phyloP scores from a whole-genome alignment of 2,797 vertebrate species.

The Alcedo quadribrachys region DNA sequence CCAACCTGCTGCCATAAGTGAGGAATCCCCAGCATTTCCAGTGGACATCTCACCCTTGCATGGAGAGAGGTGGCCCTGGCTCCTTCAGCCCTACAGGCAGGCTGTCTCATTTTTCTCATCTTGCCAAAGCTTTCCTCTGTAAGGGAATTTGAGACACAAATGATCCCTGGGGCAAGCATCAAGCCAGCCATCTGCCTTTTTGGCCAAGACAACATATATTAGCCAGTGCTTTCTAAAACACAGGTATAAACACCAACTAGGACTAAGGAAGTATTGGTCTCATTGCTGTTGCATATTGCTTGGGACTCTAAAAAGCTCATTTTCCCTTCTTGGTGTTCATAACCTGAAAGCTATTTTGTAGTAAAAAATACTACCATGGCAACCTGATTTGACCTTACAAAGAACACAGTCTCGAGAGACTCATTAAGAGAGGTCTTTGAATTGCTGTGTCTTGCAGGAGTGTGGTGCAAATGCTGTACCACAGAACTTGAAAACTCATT shows the following conservation, averaged over 20 bases:
- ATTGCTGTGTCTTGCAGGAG: background rate
- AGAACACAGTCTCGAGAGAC: background rate
- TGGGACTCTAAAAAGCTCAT: background rate
- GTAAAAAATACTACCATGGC: background rate
- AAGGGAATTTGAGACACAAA: background rate
- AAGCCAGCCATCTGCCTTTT: background rate
- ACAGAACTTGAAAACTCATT: background rate
- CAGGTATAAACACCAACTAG: background rate
- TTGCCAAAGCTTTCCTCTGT: background rate
- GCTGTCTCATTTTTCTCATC: background rate
- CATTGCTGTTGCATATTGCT: background rate
- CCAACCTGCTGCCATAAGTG: background rate
- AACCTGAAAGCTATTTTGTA: background rate
- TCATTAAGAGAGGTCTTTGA: background rate
- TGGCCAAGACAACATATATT: background rate
- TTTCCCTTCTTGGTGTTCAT: background rate
- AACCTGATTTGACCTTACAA: background rate
- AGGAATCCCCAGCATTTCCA: background rate
- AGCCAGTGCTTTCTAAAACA: background rate
- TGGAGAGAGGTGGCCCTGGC: rapidly evolving
- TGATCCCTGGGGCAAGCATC: background rate
- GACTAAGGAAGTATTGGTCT: background rate
- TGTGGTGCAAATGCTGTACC: background rate
- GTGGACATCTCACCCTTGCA: no score
- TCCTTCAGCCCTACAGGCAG: background rate